Evolutionary conservation across 2,113 vertebrate genomes (phyloP).

Genomic region (Podarcis cretensis): DNA sequence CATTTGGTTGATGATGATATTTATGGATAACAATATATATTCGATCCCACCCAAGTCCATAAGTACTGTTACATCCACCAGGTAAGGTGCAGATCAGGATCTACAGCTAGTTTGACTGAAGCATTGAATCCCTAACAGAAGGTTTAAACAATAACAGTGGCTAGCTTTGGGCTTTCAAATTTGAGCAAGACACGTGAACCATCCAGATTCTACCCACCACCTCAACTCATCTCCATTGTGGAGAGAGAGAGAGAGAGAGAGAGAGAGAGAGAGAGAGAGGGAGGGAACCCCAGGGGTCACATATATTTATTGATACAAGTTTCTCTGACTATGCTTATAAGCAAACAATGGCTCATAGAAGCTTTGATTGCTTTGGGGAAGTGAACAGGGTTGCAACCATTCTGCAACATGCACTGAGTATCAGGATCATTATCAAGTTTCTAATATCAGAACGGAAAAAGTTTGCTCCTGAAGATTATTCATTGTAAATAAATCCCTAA

Average conservation of each 20-base stretch:
- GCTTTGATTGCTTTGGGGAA: not conserved
- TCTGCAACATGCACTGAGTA: not conserved
- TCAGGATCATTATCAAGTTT: constrained; percentile 17
- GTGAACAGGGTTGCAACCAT: not conserved
- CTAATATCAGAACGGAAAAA: constrained; percentile 30
- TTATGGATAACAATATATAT: too few species aligned
- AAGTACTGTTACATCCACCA: too few species aligned
- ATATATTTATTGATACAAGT: not conserved
- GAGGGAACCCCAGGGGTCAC: too few species aligned
- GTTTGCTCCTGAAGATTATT: not conserved
- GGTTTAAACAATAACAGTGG: not conserved
- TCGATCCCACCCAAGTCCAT: too few species aligned
- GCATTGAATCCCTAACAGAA: not conserved
- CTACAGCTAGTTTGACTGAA: not conserved
- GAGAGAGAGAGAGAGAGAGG: not conserved
- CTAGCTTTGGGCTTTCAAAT: too few species aligned
- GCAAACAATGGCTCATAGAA: not conserved
- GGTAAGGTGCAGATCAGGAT: too few species aligned
- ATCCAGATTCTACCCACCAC: not conserved
- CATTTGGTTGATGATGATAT: too few species aligned
- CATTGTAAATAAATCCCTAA: constrained; percentile 37
- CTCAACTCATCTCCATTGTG: not conserved
- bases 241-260: not conserved
- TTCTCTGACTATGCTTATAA: not conserved
- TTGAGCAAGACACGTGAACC: too few species aligned